These are phyloP conservation scores for Phyto melanocephala DNA, from an alignment of 2,888 invertebrate species.

Conservation along the genomic window DNA sequence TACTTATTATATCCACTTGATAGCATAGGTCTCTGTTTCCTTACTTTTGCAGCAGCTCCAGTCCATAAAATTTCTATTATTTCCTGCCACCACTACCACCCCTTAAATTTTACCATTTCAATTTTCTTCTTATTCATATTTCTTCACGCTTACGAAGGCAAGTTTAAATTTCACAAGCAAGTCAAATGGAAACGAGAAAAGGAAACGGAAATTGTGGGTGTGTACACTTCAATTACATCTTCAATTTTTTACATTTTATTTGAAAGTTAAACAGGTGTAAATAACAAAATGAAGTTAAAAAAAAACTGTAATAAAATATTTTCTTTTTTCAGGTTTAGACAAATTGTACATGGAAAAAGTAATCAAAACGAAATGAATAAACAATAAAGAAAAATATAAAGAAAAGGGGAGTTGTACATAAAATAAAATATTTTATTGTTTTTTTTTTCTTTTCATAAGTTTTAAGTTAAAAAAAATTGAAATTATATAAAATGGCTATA, in stretches of 20 bases:
- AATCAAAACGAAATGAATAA: background rate
- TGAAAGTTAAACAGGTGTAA: background rate
- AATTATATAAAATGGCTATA: background rate
- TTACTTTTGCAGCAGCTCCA: background rate
- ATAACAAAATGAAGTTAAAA: background rate
- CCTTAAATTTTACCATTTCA: background rate
- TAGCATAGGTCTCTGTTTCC: too few relatives aligned
- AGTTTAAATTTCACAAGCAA: slow-evolving; percentile 2
- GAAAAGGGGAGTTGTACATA: background rate
- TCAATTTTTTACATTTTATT: too few relatives aligned
- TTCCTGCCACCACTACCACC: background rate
- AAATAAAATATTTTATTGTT: background rate
- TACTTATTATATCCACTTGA: too few relatives aligned
- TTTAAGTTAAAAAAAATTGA: background rate
- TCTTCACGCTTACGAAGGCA: background rate
- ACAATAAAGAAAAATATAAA: slow-evolving; percentile 16
- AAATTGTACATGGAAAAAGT: background rate
- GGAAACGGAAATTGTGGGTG: slow-evolving; percentile 46
- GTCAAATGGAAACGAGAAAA: slow-evolving; percentile 13
- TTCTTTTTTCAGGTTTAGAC: background rate
- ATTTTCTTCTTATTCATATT: background rate
- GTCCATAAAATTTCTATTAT: background rate
- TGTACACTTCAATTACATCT: slow-evolving; percentile 10
- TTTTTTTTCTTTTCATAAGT: background rate
- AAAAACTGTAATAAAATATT: background rate